phyloP scores from a whole-genome alignment of 2,797 vertebrate species.

The Dryobates pubescens region DNA sequence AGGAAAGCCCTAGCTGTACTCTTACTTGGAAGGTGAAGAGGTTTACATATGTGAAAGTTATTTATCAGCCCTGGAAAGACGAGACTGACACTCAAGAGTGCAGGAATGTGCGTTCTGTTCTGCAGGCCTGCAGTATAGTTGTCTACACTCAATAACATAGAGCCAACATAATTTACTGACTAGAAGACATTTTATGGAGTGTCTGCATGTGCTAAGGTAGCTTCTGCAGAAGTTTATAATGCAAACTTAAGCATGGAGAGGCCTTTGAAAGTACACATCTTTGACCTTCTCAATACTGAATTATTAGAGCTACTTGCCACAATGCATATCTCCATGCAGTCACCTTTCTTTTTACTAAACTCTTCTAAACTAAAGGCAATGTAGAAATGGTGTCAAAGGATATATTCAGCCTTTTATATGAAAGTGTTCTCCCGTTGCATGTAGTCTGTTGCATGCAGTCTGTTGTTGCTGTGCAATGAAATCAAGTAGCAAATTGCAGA shows the following conservation, averaged over 20 bases:
- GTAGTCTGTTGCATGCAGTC: neutral
- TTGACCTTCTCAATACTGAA: neutral
- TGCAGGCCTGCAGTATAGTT: neutral
- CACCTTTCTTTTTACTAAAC: neutral
- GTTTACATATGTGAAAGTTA: neutral
- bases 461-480: constrained; percentile 54
- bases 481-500: constrained; percentile 9
- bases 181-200: neutral
- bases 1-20: neutral
- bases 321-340: neutral
- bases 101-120: neutral
- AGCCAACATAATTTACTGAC: neutral
- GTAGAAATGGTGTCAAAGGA: neutral
- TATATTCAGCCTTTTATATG: neutral
- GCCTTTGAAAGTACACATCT: neutral
- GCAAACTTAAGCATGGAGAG: neutral
- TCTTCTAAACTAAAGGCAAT: neutral
- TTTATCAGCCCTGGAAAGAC: neutral
- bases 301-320: neutral
- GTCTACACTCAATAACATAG: rapidly evolving
- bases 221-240: neutral
- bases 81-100: neutral
- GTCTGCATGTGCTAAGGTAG: neutral
- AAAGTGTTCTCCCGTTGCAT: neutral
- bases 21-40: neutral